phyloP scores from a whole-genome alignment of 2,797 vertebrate genomes.

The Acanthopagrus latus region DNA sequence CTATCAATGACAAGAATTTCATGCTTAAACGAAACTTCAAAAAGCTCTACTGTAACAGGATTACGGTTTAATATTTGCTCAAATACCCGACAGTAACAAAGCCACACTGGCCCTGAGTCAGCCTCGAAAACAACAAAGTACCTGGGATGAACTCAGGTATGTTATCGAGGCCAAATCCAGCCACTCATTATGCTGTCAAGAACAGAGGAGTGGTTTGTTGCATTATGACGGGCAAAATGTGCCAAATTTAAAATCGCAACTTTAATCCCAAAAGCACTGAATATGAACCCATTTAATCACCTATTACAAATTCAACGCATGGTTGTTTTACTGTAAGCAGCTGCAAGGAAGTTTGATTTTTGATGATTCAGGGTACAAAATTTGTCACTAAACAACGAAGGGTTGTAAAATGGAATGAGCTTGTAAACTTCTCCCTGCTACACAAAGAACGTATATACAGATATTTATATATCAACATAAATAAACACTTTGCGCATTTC shows the following conservation, averaged over 20 bases:
- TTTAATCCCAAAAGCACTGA: no score
- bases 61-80: constrained; percentile 2
- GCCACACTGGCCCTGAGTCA: not conserved
- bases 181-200: not conserved
- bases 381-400: no score
- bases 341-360: no score
- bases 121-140: not conserved
- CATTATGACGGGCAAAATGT: not conserved
- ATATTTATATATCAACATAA: no score
- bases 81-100: constrained; percentile 7
- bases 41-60: constrained; percentile 1
- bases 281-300: no score
- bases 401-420: no score
- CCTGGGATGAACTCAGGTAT: constrained; percentile 1
- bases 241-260: not conserved
- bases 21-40: constrained; percentile 2
- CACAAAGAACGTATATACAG: no score
- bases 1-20: not conserved
- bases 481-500: no score
- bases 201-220: not conserved
- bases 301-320: no score
- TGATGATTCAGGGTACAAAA: no score
- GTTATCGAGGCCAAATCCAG: constrained; percentile 10
- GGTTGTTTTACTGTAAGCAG: no score
- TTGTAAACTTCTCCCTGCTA: no score